phyloP scores from a whole-genome alignment of 2,888 invertebrate genomes.

The Andrena flavipes region DNA sequence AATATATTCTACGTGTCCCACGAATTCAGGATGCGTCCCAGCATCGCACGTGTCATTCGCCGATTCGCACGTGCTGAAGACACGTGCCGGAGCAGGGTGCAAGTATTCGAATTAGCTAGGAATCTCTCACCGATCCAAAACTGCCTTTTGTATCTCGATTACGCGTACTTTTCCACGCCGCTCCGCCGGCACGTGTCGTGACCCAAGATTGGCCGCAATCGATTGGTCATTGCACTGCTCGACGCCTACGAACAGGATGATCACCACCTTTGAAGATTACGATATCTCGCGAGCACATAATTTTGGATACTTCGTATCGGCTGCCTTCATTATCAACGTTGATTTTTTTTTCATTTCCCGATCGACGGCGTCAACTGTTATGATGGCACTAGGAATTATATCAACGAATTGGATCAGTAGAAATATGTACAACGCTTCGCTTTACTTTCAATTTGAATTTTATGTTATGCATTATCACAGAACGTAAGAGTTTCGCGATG shows the following conservation, averaged over 20 bases:
- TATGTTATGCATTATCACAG: too few relatives aligned
- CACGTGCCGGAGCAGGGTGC: constrained; percentile 68
- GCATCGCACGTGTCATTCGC: constrained; percentile 40
- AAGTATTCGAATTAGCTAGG: constrained; percentile 55
- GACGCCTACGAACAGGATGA: not conserved
- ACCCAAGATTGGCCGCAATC: constrained; percentile 60
- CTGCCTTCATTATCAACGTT: not conserved
- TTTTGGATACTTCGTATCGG: not conserved
- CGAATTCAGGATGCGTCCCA: constrained; percentile 21
- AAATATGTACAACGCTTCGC: too few relatives aligned
- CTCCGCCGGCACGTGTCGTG: constrained; percentile 64
- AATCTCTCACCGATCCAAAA: constrained; percentile 60
- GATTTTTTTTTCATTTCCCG: not conserved
- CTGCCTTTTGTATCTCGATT: constrained; percentile 82
- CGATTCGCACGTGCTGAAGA: constrained; percentile 50
- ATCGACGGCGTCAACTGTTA: not conserved
- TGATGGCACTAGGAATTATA: too few relatives aligned
- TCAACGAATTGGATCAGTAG: too few relatives aligned
- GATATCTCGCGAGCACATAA: not conserved
- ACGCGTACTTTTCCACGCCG: constrained; percentile 62
- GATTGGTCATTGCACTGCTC: constrained; percentile 40
- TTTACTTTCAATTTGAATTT: too few relatives aligned
- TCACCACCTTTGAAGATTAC: not conserved
- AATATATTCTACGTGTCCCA: constrained; percentile 27
- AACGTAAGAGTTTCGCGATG: too few relatives aligned